Evolutionary conservation across 2,888 invertebrate genomes (phyloP), one percentile per base, ranked within the genome.

Genomic region (Ariolimax columbianus): DNA sequence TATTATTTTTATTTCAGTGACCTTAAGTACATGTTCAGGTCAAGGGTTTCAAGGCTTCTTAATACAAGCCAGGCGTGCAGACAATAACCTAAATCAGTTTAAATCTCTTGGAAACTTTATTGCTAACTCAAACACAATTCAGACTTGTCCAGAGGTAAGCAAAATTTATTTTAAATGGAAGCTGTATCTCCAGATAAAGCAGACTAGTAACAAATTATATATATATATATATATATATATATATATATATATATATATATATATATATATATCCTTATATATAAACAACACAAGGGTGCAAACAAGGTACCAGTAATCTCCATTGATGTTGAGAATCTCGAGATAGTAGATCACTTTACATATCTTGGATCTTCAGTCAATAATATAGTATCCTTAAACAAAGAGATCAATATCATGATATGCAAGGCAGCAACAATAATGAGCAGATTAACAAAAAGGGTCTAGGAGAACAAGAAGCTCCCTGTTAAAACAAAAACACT

Each of bases 11-110:
- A 14, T 47, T 11, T 47, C 47, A 47, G 9, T 47, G 14, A 47
- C 47, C 14, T 11, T 47, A 47, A 47, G 47, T 47, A 36, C 82
- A 26, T 82, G 82, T 26, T 0, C 51, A 26, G 30, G 30, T 47
- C 11, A 43, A 17, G 75, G 63, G 17, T 82, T 82, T 73, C 75
- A 82, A 63, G 82, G 82, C 1, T 82, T 75, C 43, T n/a, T 82
- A 30, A 75, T 82, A n/a, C 82, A 82, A 23, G 82, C 82, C 43
- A 73, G 82, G 7, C 73, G 59, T 4, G 82, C 82, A 26, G 77
- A 70, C 30, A 82, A 23, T 30, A 40, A 59, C 38, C 40, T n/a
- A n/a, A 73, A 73, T n/a, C 82, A 82, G 33, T 9, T 3, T 4
- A 55, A 82, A 19, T 4, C 30, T 14, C 26, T 72, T 14, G 82